Evolutionary conservation across 2,888 invertebrate species (phyloP).

Genomic region (Allophyes oxyacanthae): DNA sequence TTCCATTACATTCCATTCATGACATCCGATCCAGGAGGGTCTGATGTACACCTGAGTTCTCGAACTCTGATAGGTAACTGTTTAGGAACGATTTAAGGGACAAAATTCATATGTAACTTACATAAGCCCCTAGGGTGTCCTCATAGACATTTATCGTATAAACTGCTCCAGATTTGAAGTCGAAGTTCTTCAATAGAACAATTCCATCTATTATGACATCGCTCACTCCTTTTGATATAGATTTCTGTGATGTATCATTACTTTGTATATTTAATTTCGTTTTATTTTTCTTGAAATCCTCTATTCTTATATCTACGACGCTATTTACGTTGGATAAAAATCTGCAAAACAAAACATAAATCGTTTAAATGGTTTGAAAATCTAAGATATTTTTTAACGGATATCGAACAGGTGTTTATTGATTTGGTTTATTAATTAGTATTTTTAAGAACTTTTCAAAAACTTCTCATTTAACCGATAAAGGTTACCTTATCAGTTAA

Average conservation of each 20-base stretch:
- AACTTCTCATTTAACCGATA: no score
- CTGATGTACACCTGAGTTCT: no score
- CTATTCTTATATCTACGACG: conserved; percentile 63
- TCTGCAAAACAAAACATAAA: conserved; percentile 63
- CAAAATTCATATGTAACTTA: conserved; percentile 59
- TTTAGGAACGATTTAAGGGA: no score
- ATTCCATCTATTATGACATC: conserved; percentile 74
- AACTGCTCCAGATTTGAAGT: conserved; percentile 90
- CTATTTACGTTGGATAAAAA: conserved; percentile 76
- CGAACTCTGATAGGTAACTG: no score
- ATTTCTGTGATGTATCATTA: conserved; percentile 62
- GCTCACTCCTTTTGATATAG: conserved; percentile 74
- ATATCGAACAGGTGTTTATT: no score
- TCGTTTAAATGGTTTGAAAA: neutral
- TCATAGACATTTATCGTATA: conserved; percentile 89
- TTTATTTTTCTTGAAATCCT: conserved; percentile 66
- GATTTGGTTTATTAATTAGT: no score
- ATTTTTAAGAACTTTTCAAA: no score
- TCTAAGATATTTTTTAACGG: no score
- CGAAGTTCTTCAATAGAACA: conserved; percentile 66
- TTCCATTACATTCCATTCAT: no score
- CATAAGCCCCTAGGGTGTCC: conserved; percentile 71
- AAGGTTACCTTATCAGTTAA: no score
- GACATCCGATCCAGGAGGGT: no score
- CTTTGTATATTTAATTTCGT: conserved; percentile 66